Percentiles rank a stretch among this genome's conserved stretches.
These are phyloP conservation scores for Gobio occitaniae DNA, from an alignment of 2,797 vertebrate species.

Conservation along the genomic window DNA sequence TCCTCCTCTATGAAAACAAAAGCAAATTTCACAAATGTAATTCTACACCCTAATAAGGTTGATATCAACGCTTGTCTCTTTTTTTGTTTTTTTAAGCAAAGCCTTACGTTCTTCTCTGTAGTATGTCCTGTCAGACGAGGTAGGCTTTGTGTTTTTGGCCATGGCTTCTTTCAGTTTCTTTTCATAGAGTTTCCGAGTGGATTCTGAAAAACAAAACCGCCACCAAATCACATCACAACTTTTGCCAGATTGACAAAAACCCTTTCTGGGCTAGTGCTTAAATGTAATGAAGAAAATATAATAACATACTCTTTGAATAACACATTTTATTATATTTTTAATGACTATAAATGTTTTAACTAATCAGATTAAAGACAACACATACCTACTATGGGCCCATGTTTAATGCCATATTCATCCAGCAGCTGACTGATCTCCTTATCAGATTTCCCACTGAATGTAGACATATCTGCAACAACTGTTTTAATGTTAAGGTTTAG, in stretches of 20 bases:
- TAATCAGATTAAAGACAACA: neutral
- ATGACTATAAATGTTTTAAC: neutral
- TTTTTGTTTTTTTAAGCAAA: neutral
- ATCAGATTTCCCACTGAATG: slow-evolving; percentile 66
- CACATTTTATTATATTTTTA: neutral
- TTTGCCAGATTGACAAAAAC: neutral
- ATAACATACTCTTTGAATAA: too few relatives aligned
- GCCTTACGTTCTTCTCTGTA: slow-evolving; percentile 79
- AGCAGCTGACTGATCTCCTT: slow-evolving; percentile 70
- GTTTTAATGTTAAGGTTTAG: neutral
- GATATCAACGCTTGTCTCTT: neutral
- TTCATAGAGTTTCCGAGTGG: slow-evolving; percentile 74
- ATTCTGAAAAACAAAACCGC: slow-evolving; percentile 58
- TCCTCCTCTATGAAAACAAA: slow-evolving; percentile 71
- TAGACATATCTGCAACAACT: slow-evolving; percentile 65
- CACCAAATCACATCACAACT: neutral
- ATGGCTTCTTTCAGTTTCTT: slow-evolving; percentile 74
- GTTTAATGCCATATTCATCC: slow-evolving; percentile 73
- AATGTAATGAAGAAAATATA: neutral
- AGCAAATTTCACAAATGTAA: slow-evolving; percentile 4
- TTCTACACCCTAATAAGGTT: neutral
- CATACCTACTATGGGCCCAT: slow-evolving; percentile 78
- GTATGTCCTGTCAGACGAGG: slow-evolving; percentile 74
- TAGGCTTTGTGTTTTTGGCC: slow-evolving; percentile 41
- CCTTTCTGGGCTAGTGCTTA: neutral